Conservation (phyloP, 2,888 invertebrate genomes). For the Agrochola lota region DNA sequence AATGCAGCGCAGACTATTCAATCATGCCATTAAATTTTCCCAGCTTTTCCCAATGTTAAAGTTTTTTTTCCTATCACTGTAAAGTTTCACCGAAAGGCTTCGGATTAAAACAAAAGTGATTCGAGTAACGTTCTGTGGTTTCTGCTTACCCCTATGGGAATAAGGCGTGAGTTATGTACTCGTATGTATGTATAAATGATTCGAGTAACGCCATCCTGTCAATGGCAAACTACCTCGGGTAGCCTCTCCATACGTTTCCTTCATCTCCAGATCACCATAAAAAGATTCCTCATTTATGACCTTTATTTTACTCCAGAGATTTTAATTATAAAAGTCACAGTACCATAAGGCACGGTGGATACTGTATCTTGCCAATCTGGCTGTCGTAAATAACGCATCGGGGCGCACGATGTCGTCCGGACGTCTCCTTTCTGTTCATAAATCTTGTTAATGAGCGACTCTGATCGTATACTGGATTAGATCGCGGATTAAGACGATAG, state of each 20-base stretch:
- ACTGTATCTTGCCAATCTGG: constrained; percentile 82
- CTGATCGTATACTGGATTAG: constrained; percentile 85
- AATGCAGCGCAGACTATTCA: background rate
- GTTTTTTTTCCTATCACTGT: background rate
- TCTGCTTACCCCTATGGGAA: no score
- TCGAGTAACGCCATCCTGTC: background rate
- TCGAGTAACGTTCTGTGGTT: background rate
- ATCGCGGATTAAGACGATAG: constrained; percentile 74
- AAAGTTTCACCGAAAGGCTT: no score
- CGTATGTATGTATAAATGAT: background rate
- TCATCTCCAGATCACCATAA: constrained; percentile 44
- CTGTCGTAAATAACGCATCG: constrained; percentile 85
- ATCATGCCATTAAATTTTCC: background rate
- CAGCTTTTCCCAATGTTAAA: background rate
- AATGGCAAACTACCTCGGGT: background rate
- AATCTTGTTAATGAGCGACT: constrained; percentile 89
- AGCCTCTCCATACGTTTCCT: constrained; percentile 33
- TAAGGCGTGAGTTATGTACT: no score
- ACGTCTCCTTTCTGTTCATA: constrained; percentile 86
- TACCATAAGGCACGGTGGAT: constrained; percentile 65
- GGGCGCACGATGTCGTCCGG: constrained; percentile 81
- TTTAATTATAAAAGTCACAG: constrained; percentile 69
- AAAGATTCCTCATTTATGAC: constrained; percentile 53
- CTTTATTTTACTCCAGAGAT: constrained; percentile 60
- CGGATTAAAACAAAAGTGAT: background rate